Evolutionary conservation across 2,113 vertebrate species (phyloP).

Genomic region (Bagarius yarrelli): DNA sequence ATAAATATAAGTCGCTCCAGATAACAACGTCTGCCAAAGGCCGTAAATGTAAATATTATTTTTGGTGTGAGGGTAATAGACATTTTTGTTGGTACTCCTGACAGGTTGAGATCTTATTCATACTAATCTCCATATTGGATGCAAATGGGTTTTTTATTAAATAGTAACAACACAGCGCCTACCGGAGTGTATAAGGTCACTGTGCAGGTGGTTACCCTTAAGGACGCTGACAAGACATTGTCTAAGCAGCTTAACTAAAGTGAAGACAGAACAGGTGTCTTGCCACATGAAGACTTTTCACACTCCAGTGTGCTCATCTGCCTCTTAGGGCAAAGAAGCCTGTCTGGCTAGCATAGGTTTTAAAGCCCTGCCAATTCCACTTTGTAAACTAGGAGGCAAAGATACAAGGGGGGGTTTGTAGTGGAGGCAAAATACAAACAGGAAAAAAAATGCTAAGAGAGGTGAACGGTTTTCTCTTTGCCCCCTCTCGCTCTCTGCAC

Average conservation of each 20-base stretch:
- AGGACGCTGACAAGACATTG: conserved; percentile 37
- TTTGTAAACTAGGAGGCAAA: conserved; percentile 73
- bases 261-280: conserved; percentile 73
- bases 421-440: conserved; percentile 62
- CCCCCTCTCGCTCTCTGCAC: conserved; percentile 53
- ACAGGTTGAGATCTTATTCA: background rate
- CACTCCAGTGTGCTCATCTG: conserved; percentile 64
- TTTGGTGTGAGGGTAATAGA: background rate
- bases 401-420: conserved; percentile 54
- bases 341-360: conserved; percentile 73
- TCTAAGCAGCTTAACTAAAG: conserved; percentile 42
- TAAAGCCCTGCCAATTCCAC: conserved; percentile 69
- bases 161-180: background rate
- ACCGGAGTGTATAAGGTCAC: conserved; percentile 23
- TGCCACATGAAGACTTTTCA: conserved; percentile 68
- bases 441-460: conserved; percentile 67
- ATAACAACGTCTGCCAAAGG: background rate
- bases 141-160: conserved; percentile 6
- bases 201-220: conserved; percentile 46
- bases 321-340: conserved; percentile 65
- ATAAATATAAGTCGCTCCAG: too few relatives aligned
- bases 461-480: conserved; percentile 64
- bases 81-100: background rate
- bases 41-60: background rate
- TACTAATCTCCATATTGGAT: background rate